Conservation (phyloP, 2,113 vertebrate species). For the Cyanistes caeruleus region DNA sequence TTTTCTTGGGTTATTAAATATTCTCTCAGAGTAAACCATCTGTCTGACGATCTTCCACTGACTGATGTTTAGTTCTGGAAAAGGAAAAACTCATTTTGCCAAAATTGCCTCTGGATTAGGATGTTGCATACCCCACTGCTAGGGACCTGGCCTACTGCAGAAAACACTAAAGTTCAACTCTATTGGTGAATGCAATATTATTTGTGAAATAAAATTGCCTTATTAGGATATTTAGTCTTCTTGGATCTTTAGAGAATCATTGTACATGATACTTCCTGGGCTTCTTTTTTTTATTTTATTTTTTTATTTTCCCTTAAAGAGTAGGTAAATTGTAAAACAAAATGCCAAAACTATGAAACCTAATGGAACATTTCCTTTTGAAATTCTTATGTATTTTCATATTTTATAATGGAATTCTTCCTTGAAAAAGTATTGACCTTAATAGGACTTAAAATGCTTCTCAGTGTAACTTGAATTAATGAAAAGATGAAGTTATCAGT, state of each 20-base stretch:
- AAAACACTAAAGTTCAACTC: constrained; percentile 3
- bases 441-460: neutral
- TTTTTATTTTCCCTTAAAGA: neutral
- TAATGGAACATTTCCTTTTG: neutral
- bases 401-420: neutral
- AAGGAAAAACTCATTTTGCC: neutral
- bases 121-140: neutral
- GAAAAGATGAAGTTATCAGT: neutral
- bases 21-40: neutral
- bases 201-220: constrained; percentile 1
- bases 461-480: neutral
- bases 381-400: neutral
- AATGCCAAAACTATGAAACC: neutral
- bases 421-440: neutral
- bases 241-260: neutral
- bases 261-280: neutral
- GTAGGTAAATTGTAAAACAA: neutral
- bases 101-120: neutral
- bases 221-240: neutral
- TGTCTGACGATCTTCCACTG: neutral
- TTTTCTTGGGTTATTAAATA: neutral
- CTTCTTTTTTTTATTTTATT: neutral
- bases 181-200: neutral
- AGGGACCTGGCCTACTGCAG: neutral
- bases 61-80: neutral